phyloP scores from a whole-genome alignment of 2,888 invertebrate species.

The Panzeria rudis region DNA sequence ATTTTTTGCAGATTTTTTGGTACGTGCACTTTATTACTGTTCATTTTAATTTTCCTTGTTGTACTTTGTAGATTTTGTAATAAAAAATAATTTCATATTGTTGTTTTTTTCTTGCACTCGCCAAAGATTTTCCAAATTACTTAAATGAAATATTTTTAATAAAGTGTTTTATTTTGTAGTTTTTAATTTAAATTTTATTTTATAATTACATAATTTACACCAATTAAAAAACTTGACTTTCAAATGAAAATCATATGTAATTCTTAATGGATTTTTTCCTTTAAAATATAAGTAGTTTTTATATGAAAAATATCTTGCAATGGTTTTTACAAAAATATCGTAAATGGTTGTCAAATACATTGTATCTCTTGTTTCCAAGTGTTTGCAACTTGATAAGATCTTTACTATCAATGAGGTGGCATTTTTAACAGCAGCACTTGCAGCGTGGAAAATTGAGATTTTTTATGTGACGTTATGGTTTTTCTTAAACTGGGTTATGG shows the following conservation, averaged over 20 bases:
- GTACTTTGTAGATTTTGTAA: conserved; percentile 49
- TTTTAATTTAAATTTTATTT: conserved; percentile 29
- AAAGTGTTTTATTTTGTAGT: conserved; percentile 54
- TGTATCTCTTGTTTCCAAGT: conserved; percentile 52
- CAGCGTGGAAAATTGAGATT: conserved; percentile 39
- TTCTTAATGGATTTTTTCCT: conserved; percentile 40
- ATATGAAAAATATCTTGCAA: conserved; percentile 1
- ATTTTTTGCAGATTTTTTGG: conserved; percentile 25
- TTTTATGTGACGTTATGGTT: conserved; percentile 31
- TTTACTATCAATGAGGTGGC: conserved; percentile 44
- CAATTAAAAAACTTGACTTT: conserved; percentile 65
- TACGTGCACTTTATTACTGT: conserved; percentile 63
- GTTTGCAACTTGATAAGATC: conserved; percentile 57
- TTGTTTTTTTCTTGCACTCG: conserved; percentile 11
- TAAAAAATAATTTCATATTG: conserved; percentile 28
- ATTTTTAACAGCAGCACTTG: conserved; percentile 38
- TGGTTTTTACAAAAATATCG: conserved; percentile 33
- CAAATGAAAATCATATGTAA: conserved; percentile 38
- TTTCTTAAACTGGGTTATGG: not conserved
- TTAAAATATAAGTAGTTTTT: not conserved
- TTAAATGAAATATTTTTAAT: conserved; percentile 55
- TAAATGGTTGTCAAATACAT: conserved; percentile 54
- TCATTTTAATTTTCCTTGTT: conserved; percentile 34
- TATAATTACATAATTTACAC: conserved; percentile 62
- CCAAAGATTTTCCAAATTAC: conserved; percentile 50